These are phyloP conservation scores for Neogale vison DNA, from an alignment of 2,113 vertebrate genomes.

Conservation along the genomic window DNA sequence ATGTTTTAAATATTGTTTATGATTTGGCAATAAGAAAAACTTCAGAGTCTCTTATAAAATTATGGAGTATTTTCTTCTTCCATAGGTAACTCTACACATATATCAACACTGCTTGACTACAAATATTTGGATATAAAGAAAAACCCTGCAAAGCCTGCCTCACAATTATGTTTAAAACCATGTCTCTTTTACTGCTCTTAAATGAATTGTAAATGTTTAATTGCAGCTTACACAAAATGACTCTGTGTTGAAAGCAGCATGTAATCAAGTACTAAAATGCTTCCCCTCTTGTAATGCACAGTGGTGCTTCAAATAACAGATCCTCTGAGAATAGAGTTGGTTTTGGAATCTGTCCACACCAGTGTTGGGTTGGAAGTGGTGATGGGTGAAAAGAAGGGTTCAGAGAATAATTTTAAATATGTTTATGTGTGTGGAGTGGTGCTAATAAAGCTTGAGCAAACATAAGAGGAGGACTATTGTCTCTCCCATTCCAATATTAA, in stretches of 20 bases:
- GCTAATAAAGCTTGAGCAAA: neutral
- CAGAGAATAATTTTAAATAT: neutral
- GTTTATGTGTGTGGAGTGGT: neutral
- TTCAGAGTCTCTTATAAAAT: neutral
- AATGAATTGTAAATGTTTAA: constrained; percentile 76
- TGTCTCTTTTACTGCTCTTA: constrained; percentile 60
- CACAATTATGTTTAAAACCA: constrained; percentile 51
- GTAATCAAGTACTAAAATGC: constrained; percentile 49
- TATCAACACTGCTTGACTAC: neutral
- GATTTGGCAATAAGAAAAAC: neutral
- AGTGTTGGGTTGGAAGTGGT: neutral
- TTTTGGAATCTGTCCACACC: constrained; percentile 15
- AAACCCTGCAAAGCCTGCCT: constrained; percentile 13
- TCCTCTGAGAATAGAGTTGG: neutral
- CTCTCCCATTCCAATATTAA: neutral
- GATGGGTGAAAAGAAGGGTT: neutral
- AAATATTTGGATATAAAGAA: constrained; percentile 55
- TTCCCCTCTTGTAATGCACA: neutral
- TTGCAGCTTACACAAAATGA: constrained; percentile 65
- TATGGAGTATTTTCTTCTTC: constrained; percentile 7
- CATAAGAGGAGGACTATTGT: neutral
- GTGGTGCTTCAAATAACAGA: constrained; percentile 38
- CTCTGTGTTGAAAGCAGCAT: constrained; percentile 48
- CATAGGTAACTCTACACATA: neutral
- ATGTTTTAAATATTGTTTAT: neutral